Base-by-base conservation (phyloP, 53 echinoderm and acorn worm species). In the Astropecten irregularis region DNA sequence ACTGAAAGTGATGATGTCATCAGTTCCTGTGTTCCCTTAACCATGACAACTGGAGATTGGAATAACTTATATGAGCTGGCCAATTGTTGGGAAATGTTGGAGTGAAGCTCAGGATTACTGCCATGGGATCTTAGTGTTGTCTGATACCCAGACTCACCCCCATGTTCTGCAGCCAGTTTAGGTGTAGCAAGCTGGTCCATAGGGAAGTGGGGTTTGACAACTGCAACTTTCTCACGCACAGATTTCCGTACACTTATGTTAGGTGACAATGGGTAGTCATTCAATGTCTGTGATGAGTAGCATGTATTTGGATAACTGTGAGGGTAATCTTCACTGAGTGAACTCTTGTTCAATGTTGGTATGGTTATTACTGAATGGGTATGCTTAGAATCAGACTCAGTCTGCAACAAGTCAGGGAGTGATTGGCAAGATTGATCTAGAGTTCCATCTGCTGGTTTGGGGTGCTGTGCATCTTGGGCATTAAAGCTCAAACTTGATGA, bases 31-130 rank as follows among this genome's bases (percentile, higher is more conserved):
- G 42, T 38, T 25, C 58, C 76, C 13, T 33, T 34, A 11, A 53
- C 54, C 53, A 55, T 40, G 27, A 76, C 76, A 16, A 40, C 39
- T 3, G 76, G 56, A 14, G 76, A 76, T 40, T 38, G 58, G 42
- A 76, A 58, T 37, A 76, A 58, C 21, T 76, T 38, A 22, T n/a
- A 39, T 6, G 68, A 42, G 36, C 27, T 23, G 16, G 13, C 26
- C 3, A 13, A 3, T 42, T 76, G n/a, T 22, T 42, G 76, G 5
- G 76, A 22, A 22, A 40, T 56, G 26, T 0, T 58, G 22, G 37
- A 21, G 20, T 27, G 32, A 48, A 19, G 21, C 23, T 38, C 19
- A 11, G 28, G 28, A 26, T n/a, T n/a, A n/a, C 50, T 22, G 4
- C 15, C 15, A 40, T 57, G 36, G 10, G 52, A 20, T 53, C 2